Evolutionary conservation across 92 coral and sea anemone genomes (phyloP).

Genomic region (Zoanthus sansibaricus): DNA sequence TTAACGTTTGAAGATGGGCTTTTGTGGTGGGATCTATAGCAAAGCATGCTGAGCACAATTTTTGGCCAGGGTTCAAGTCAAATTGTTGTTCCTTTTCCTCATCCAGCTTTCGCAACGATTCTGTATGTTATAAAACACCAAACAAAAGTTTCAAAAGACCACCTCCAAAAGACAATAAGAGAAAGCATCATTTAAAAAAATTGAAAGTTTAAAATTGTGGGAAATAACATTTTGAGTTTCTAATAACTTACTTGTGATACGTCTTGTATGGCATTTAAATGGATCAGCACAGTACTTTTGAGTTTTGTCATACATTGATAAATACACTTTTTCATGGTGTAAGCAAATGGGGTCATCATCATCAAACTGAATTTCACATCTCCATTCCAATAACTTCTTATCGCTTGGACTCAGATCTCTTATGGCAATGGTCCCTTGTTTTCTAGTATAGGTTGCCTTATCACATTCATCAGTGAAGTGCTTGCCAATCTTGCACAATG

Average conservation of each 20-base stretch:
- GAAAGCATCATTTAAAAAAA: background rate
- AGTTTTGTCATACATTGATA: conserved; percentile 2
- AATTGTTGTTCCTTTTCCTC: background rate
- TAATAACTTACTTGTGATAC: background rate
- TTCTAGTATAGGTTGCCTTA: conserved; percentile 1
- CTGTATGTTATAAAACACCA: conserved; percentile 3
- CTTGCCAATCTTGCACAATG: background rate
- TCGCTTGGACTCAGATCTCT: conserved; percentile 6
- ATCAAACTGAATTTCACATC: conserved; percentile 2
- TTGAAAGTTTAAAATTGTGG: background rate
- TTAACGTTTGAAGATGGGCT: conserved; percentile 5
- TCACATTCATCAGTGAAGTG: conserved; percentile 5
- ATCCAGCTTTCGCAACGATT: conserved; percentile 5
- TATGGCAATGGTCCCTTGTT: conserved; percentile 2
- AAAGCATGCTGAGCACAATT: conserved; percentile 2
- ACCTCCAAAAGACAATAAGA: background rate
- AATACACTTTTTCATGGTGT: background rate
- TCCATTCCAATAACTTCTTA: conserved; percentile 3
- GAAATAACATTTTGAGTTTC: background rate
- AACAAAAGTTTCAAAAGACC: background rate
- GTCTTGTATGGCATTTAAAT: conserved; percentile 3
- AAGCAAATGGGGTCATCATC: background rate
- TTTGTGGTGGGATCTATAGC: background rate
- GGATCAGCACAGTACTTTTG: background rate
- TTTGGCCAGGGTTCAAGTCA: conserved; percentile 2